Evolutionary conservation across 2,797 vertebrate species (phyloP), one percentile per base, ranked within the genome.

Genomic region (Gymnocypris eckloni): DNA sequence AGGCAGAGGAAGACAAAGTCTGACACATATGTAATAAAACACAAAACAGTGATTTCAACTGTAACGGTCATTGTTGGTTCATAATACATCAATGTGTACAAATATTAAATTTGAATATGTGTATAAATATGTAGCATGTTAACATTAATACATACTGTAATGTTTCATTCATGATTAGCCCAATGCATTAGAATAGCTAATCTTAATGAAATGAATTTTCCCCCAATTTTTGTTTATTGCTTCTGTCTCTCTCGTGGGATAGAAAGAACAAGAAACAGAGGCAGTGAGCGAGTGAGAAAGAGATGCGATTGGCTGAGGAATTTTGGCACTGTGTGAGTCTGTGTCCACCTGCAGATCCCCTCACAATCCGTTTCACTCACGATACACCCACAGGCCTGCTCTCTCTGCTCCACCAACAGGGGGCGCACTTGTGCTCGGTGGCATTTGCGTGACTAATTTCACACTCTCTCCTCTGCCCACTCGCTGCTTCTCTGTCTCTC

Each of bases 391-490:
- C 95, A 91, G 78, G 88, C 76, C 90, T 11, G 90, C 81, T 81
- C 93, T 94, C 92, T 92, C 92, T 88, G 84, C 93, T 92, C 93
- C 15, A 72, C 88, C 95, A 95, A 95, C 93, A 96, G 95, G 95
- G 95, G 95, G 95, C 91, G 93, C 95, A 94, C 91, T 95, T 95
- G 95, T 93, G 91, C 92, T 91, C 93, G 86, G 81, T 92, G 94
- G 95, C 92, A 94, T 96, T 93, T 91, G 91, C 76, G 89, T 96
- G 94, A 96, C 93, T 96, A 95, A 96, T 94, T 79, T 90, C 88
- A 93, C 92, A 91, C 92, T 90, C 92, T 92, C 90, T 91, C 92
- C 87, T 54, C 87, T 84, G 87, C 91, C 91, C 88, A 92, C 85
- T 81, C 2, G 33, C 84, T 80, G 16, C 76, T 80, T 86, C 89